Evolutionary conservation across 1,140 invertebrate species (phyloP), one percentile per base, ranked within the genome.

Genomic region (Papilio helenus): DNA sequence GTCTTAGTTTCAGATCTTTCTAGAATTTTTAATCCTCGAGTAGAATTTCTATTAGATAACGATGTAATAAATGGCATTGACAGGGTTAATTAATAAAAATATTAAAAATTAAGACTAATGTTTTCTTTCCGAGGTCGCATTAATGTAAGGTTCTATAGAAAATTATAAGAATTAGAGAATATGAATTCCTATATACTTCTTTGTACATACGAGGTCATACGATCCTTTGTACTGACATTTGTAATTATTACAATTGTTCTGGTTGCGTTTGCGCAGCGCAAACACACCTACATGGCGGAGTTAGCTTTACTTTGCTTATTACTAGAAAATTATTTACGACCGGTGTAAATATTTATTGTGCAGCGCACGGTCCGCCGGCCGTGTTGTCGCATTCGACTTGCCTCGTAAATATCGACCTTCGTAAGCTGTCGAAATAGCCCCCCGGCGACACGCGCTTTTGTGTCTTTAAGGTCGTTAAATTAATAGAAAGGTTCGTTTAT

Each of bases 301-400:
- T 68, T 23, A 26, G 61, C 61, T 68, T 68, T 29, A 34, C 12
- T 68, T 68, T 68, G 61, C 61, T 68, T 29, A 68, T 29, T 68
- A 68, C 61, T 68, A 68, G 61, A 68, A 68, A 39, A 68, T 68
- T 68, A 68, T 68, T 68, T 68, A 68, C 61, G 61, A 68, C 12
- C 61, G 26, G 61, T 68, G 61, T 68, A 68, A 34, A 68, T 68
- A 68, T 68, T 68, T 68, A 68, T 68, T 68, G 26, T 68, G 61
- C 26, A 29, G 61, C 61, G 12, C 23, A 68, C 61, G 61, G 26
- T 68, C 61, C 12, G 14, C 8, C 26, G 61, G 26, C 12, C 26
- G 26, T 68, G 61, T 68, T 68, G 61, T 68, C 61, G 61, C 61
- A 68, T 68, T 68, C 61, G 61, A 68, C 61, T 68, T 68, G 61